Base-by-base conservation (phyloP, 2,797 vertebrate species). In the Chaetodon trifasciatus region DNA sequence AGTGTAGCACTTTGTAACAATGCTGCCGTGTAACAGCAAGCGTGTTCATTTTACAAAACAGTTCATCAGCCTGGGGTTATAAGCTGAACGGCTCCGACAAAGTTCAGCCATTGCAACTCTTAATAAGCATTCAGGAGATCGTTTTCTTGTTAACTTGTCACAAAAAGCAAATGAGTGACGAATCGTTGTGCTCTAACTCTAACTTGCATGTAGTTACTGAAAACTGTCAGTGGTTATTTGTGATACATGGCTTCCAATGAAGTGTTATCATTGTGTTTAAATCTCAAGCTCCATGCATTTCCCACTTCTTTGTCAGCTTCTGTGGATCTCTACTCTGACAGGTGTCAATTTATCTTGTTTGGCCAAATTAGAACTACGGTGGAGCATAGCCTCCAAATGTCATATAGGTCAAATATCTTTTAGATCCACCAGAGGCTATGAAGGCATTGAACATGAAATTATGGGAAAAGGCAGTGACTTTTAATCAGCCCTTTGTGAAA, bases 31-130 rank as follows among this genome's bases (percentile, higher is more conserved):
- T 28, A n/a, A 65, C 65, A 69, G 52, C 58, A 70, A 32, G 39
- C 56, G 28, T 35, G 17, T 52, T 83, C 35, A 40, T 37, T 70
- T 86, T 70, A 69, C 62, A 81, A 80, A 85, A 72, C 52, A 44
- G 65, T 49, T 56, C 15, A 65, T 61, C 46, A 61, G 63, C 24
- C 69, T 28, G 23, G 24, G 49, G 35, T 80, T 76, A 66, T 3
- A 17, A 37, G 62, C 53, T 44, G 24, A 79, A 67, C 62, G 3
- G n/a, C 63, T 66, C 40, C 47, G 10, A 28, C 47, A 72, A 64
- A 77, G 47, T 64, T 65, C 39, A 61, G n/a, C 52, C 37, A 46
- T 8, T 53, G 17, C 40, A 69, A 37, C 35, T 71, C 63, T 23
- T 49, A 35, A 78, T 53, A 49, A 40, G 65, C 47, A 55, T 42